These are phyloP conservation scores for Styela clava DNA, from an alignment of 23 tunicate genomes.

Conservation along the genomic window DNA sequence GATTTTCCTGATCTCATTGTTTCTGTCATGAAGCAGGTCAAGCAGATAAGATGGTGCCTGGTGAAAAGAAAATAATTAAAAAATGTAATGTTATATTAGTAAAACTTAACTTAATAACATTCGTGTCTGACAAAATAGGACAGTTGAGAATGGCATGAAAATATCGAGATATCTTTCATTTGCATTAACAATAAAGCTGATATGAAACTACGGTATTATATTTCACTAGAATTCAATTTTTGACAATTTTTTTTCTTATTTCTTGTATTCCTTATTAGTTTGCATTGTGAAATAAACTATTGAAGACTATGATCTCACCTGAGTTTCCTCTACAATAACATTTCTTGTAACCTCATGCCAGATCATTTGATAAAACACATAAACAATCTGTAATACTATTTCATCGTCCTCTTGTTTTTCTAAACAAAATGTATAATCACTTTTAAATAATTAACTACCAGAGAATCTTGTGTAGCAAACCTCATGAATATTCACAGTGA, in stretches of 20 bases:
- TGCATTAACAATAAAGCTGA: no score
- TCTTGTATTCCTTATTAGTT: no score
- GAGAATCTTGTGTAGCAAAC: no score
- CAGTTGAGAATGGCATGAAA: neutral
- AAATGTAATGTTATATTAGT: neutral
- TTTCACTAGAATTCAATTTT: no score
- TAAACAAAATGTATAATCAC: conserved; percentile 24
- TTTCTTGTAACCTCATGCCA: conserved; percentile 94
- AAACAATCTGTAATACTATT: conserved; percentile 88
- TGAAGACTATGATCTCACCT: no score
- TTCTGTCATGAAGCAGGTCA: conserved; percentile 96
- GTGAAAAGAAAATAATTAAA: neutral
- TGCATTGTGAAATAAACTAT: no score
- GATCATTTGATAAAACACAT: conserved; percentile 95
- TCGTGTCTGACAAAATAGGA: neutral
- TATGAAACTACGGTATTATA: no score
- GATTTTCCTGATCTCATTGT: conserved; percentile 80
- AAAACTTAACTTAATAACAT: neutral
- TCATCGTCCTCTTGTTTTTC: conserved; percentile 99
- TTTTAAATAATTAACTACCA: no score
- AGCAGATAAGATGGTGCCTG: conserved; percentile 96
- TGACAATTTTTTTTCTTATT: no score
- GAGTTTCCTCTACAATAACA: conserved; percentile 77
- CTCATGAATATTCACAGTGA: no score
- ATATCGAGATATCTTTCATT: neutral